Evolutionary conservation across 2,888 invertebrate genomes (phyloP).

Genomic region (Sylvicola cinctus): DNA sequence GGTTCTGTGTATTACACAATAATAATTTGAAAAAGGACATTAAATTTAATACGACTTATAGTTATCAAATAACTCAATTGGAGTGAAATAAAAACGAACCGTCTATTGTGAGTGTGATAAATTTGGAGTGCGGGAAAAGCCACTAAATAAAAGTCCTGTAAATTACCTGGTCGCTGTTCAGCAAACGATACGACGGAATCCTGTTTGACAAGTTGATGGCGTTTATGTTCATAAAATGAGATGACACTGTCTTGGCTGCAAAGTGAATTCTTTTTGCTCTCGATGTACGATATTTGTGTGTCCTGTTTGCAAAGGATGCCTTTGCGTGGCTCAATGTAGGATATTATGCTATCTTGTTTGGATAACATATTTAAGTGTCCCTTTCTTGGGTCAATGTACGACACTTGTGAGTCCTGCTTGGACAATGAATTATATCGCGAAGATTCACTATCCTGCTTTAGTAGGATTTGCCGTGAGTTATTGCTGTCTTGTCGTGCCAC

Average conservation of each 20-base stretch:
- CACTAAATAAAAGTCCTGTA: too few species aligned
- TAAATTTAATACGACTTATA: too few species aligned
- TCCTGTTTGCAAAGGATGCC: slow-evolving; percentile 15
- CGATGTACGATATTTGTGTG: slow-evolving; percentile 14
- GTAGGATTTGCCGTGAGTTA: slow-evolving; percentile 16
- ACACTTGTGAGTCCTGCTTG: slow-evolving; percentile 25
- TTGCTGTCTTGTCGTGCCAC: slow-evolving; percentile 9
- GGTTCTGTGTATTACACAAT: slow-evolving; percentile 12
- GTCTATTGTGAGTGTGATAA: too few species aligned
- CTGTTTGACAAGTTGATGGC: slow-evolving; percentile 24
- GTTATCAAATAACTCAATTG: too few species aligned
- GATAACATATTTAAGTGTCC: slow-evolving; percentile 11
- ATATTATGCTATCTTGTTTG: slow-evolving; percentile 19
- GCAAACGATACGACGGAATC: slow-evolving; percentile 26
- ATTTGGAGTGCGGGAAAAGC: too few species aligned
- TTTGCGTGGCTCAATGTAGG: slow-evolving; percentile 18
- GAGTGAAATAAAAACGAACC: too few species aligned
- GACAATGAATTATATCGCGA: slow-evolving; percentile 20
- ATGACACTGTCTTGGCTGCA: slow-evolving; percentile 13
- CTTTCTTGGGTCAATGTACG: slow-evolving; percentile 23
- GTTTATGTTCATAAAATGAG: slow-evolving; percentile 18
- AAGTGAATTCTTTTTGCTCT: slow-evolving; percentile 10
- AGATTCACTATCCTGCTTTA: slow-evolving; percentile 23
- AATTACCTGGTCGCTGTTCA: slow-evolving; percentile 22
- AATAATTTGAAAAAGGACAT: not conserved